These are phyloP conservation scores for Rhabdophis nuchalis DNA, from an alignment of 2,797 vertebrate species.

Conservation along the genomic window DNA sequence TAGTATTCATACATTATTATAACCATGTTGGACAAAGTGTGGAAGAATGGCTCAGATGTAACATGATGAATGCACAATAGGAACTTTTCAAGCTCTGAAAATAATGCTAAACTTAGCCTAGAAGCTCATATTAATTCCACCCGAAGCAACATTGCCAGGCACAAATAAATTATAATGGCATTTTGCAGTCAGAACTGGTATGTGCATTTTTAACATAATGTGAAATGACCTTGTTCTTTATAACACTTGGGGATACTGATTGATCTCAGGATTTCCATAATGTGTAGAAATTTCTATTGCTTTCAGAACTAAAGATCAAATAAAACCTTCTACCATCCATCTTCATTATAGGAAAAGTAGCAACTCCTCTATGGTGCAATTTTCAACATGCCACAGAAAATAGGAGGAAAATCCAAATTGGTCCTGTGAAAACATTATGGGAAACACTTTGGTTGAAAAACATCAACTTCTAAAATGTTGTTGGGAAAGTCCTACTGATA, in stretches of 20 bases:
- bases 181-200: neutral
- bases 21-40: neutral
- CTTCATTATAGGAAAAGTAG: neutral
- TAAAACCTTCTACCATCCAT: slow-evolving; percentile 5
- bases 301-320: slow-evolving; percentile 3
- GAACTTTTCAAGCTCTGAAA: neutral
- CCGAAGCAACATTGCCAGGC: neutral
- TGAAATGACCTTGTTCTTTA: slow-evolving; percentile 14
- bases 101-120: neutral
- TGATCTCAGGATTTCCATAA: slow-evolving; percentile 8
- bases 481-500: neutral
- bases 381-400: neutral
- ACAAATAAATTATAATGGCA: neutral
- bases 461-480: neutral
- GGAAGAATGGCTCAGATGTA: neutral
- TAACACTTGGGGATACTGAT: slow-evolving; percentile 19
- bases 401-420: neutral
- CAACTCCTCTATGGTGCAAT: neutral
- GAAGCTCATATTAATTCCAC: neutral
- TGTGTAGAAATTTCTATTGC: slow-evolving; percentile 1
- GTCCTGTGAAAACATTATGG: neutral
- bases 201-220: slow-evolving; percentile 6
- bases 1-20: neutral
- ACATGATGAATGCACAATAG: neutral
- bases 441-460: neutral